These are phyloP conservation scores for Lepus europaeus DNA, from an alignment of 2,113 vertebrate species.

Conservation along the genomic window DNA sequence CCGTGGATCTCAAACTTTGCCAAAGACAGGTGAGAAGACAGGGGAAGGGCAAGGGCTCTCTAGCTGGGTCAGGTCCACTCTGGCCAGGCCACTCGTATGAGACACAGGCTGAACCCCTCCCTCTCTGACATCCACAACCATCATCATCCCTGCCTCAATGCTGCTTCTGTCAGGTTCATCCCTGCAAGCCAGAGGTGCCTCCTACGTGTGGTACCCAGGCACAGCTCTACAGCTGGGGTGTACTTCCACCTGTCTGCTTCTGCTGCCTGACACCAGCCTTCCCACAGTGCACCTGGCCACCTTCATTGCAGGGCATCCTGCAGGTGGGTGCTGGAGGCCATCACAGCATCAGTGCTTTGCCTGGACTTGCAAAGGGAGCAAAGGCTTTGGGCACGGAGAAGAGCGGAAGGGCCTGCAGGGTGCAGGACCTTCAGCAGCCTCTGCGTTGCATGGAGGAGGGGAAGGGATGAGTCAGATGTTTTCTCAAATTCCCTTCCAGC, in stretches of 20 bases:
- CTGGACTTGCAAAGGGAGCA: background rate
- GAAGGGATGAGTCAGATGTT: background rate
- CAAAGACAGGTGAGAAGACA: background rate
- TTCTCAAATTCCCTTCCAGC: background rate
- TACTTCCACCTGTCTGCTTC: background rate
- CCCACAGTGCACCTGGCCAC: background rate
- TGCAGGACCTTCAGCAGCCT: background rate
- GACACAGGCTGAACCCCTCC: too few species aligned
- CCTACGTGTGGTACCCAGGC: background rate
- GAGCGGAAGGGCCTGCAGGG: fast-evolving
- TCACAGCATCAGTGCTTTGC: background rate
- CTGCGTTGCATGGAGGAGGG: background rate
- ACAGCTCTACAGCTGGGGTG: background rate
- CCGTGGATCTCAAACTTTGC: background rate
- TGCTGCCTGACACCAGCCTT: background rate
- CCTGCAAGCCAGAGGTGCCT: background rate
- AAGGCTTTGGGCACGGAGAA: background rate
- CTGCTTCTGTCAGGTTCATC: background rate
- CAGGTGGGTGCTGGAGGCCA: background rate
- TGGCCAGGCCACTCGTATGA: background rate
- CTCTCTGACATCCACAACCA: background rate
- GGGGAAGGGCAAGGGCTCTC: background rate
- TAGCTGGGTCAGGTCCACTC: too few species aligned
- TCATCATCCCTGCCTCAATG: background rate
- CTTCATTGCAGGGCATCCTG: background rate